phyloP scores from a whole-genome alignment of 2,797 vertebrate genomes.

The Kryptopterus vitreolus region DNA sequence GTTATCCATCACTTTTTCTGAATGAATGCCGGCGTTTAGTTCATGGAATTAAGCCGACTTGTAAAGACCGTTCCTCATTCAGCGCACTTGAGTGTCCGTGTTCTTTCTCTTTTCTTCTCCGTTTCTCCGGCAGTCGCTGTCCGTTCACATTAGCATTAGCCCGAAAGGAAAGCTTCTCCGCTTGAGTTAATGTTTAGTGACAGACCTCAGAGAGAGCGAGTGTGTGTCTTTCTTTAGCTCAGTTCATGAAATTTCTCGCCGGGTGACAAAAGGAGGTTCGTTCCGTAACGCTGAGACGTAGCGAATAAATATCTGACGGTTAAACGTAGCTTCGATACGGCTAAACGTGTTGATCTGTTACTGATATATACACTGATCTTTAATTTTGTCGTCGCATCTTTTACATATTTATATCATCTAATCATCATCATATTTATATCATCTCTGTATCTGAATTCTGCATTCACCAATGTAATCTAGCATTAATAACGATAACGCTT shows the following conservation, averaged over 20 bases:
- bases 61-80: neutral
- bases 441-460: too few species aligned
- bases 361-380: neutral
- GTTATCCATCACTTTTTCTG: neutral
- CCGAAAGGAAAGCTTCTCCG: constrained; percentile 56
- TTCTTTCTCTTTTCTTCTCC: too few species aligned
- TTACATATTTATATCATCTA: neutral
- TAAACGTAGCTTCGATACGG: neutral
- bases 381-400: neutral
- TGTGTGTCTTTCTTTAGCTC: constrained; percentile 66
- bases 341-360: neutral
- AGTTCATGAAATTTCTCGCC: constrained; percentile 55
- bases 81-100: neutral
- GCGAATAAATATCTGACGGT: neutral
- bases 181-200: constrained; percentile 71
- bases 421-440: too few species aligned
- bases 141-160: neutral
- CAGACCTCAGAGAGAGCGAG: constrained; percentile 64
- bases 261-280: constrained; percentile 46
- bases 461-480: too few species aligned
- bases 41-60: neutral
- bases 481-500: too few species aligned
- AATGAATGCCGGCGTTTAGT: constrained; percentile 1
- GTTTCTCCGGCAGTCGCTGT: neutral
- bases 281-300: too few species aligned